A percentile compares a stretch with the other conserved stretches of the same genome.
Conservation (phyloP, 2,888 invertebrate species). For the Deilephila porcellus region DNA sequence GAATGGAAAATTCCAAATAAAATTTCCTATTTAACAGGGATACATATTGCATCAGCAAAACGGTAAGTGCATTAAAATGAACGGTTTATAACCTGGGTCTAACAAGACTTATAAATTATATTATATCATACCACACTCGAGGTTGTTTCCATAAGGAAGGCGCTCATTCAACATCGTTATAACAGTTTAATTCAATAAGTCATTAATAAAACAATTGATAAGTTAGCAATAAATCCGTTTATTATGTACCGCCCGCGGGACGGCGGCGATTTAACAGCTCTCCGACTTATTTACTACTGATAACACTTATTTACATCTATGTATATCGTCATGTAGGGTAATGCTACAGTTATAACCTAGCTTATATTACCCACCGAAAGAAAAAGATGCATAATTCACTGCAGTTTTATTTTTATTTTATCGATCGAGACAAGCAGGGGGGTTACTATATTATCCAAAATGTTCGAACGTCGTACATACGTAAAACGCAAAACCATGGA, state of each 20-base stretch:
- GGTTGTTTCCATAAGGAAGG: slow-evolving; percentile 28
- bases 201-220: slow-evolving; percentile 54
- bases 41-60: background rate
- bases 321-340: background rate
- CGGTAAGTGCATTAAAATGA: background rate
- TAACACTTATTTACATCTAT: slow-evolving; percentile 41
- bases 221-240: slow-evolving; percentile 48
- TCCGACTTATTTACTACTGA: slow-evolving; percentile 38
- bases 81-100: background rate
- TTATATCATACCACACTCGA: background rate
- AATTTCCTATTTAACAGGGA: no score
- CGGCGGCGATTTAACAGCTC: slow-evolving; percentile 19
- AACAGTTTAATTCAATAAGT: slow-evolving; percentile 43
- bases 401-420: no score
- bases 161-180: slow-evolving; percentile 41
- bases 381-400: no score
- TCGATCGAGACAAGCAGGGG: no score
- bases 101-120: background rate
- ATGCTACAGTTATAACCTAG: no score
- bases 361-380: background rate
- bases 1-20: no score
- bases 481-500: no score
- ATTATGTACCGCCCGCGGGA: slow-evolving; percentile 41
- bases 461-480: no score
- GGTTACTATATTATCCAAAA: no score